phyloP scores from a whole-genome alignment of 2,888 invertebrate genomes.

The Drosophila niveifrons region DNA sequence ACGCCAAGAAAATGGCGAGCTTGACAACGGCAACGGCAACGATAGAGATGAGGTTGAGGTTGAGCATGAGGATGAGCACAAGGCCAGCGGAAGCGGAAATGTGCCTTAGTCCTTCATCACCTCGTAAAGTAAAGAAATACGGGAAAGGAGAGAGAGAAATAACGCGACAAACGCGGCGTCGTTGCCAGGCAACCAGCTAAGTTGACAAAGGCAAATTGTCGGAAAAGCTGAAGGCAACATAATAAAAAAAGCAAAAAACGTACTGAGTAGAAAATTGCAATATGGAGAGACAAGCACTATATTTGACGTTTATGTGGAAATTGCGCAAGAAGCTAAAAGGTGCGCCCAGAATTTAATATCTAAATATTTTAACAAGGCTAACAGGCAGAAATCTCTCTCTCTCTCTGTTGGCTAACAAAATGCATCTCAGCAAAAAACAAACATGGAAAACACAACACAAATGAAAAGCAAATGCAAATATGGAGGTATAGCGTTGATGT shows the following conservation, averaged over 20 bases:
- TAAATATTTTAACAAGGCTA: constrained; percentile 58
- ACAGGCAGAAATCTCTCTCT: constrained; percentile 23
- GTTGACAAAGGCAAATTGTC: constrained; percentile 61
- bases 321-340: constrained; percentile 14
- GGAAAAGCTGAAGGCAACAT: constrained; percentile 21
- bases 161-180: constrained; percentile 18
- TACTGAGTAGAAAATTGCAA: constrained; percentile 55
- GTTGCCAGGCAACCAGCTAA: constrained; percentile 38
- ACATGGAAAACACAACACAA: constrained; percentile 2
- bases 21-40: not conserved
- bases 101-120: constrained; percentile 26
- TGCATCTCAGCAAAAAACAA: constrained; percentile 40
- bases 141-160: not conserved
- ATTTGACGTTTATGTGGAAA: constrained; percentile 36
- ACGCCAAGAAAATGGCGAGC: constrained; percentile 4
- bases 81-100: constrained; percentile 53
- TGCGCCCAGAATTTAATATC: constrained; percentile 62
- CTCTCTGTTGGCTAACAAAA: constrained; percentile 37
- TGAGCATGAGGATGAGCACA: constrained; percentile 21
- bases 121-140: constrained; percentile 20
- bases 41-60: not conserved
- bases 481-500: not conserved
- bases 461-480: not conserved
- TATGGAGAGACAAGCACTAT: constrained; percentile 25
- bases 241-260: constrained; percentile 8